phyloP scores from a whole-genome alignment of 2,797 vertebrate genomes.

The Knipowitschia caucasica region DNA sequence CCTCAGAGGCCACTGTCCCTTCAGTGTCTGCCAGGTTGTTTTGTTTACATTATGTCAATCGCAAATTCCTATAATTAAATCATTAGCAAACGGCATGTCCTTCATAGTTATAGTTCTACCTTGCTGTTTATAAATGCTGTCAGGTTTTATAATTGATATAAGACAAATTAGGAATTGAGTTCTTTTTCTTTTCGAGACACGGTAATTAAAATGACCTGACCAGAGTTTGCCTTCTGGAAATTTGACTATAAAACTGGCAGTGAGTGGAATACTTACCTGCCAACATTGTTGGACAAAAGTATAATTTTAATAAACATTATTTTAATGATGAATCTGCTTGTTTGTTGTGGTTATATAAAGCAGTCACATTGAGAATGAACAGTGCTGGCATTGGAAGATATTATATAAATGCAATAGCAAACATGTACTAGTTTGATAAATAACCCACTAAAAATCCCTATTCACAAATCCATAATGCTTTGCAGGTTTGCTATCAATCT shows the following conservation, averaged over 20 bases:
- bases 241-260: conserved; percentile 3
- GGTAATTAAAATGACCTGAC: conserved; percentile 53
- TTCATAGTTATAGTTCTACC: conserved; percentile 67
- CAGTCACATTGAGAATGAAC: too few relatives aligned
- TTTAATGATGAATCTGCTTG: neutral
- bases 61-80: conserved; percentile 58
- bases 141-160: conserved; percentile 71
- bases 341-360: neutral
- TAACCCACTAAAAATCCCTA: too few relatives aligned
- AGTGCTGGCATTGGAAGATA: too few relatives aligned
- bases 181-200: conserved; percentile 38
- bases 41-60: conserved; percentile 56
- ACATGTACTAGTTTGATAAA: too few relatives aligned
- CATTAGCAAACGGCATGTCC: conserved; percentile 62
- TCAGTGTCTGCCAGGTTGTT: conserved; percentile 37
- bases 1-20: conserved; percentile 26
- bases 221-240: conserved; percentile 42
- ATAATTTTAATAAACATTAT: too few relatives aligned
- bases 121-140: conserved; percentile 69
- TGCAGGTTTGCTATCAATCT: too few relatives aligned
- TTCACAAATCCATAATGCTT: too few relatives aligned
- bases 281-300: neutral
- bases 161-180: conserved; percentile 59
- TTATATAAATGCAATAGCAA: too few relatives aligned
- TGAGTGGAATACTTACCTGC: conserved; percentile 31